Percentiles rank a stretch among this genome's conserved stretches.
These are phyloP conservation scores for Dichetophora obliterata DNA, from an alignment of 2,888 invertebrate species.

Conservation along the genomic window DNA sequence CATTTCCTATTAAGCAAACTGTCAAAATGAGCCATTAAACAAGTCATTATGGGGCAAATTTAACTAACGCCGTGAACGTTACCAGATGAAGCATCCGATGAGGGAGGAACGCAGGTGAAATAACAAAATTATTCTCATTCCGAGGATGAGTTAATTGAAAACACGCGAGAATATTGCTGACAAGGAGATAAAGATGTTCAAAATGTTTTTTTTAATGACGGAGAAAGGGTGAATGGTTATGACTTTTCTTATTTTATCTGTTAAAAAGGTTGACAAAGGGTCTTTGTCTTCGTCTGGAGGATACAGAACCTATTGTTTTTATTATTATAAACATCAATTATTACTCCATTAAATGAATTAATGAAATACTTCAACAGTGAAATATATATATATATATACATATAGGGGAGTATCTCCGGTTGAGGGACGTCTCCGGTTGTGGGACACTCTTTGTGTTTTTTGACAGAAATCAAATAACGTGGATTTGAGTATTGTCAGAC, in stretches of 20 bases:
- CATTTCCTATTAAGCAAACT: slow-evolving; percentile 55
- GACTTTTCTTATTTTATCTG: not conserved
- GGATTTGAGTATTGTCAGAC: too few relatives aligned
- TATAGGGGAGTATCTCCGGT: too few relatives aligned
- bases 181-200: slow-evolving; percentile 22
- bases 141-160: slow-evolving; percentile 24
- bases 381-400: too few relatives aligned
- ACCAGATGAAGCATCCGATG: not conserved
- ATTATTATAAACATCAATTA: too few relatives aligned
- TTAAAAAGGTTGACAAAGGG: not conserved
- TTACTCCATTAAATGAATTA: too few relatives aligned
- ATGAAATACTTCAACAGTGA: too few relatives aligned
- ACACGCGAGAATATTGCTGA: slow-evolving; percentile 18
- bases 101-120: not conserved
- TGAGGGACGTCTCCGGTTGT: too few relatives aligned
- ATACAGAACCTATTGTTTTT: too few relatives aligned
- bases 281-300: not conserved
- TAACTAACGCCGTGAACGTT: not conserved
- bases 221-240: not conserved
- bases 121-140: not conserved
- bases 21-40: slow-evolving; percentile 55
- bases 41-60: slow-evolving; percentile 51
- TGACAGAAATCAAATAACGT: too few relatives aligned
- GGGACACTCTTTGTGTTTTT: too few relatives aligned
- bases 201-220: not conserved